A percentile compares a stretch with the other conserved stretches of the same genome.
These are phyloP conservation scores for Liodrosophila aerea DNA, from an alignment of 2,888 invertebrate species.

Conservation along the genomic window DNA sequence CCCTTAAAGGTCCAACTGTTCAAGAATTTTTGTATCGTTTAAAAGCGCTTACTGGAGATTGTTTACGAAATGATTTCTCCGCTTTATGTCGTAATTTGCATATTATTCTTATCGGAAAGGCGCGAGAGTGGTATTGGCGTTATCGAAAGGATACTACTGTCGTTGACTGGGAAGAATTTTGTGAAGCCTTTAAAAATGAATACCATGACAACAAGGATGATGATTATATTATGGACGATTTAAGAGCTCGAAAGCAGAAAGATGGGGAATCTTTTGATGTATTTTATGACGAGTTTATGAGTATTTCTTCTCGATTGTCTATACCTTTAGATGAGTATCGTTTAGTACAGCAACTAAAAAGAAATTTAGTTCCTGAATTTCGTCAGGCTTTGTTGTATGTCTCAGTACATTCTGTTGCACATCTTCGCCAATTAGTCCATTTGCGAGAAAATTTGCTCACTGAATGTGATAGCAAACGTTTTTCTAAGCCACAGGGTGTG, in stretches of 20 bases:
- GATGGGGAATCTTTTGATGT: neutral
- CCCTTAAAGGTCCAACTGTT: neutral
- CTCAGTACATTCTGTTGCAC: neutral
- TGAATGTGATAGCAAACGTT: neutral
- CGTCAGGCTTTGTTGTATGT: neutral
- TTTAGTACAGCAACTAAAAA: neutral
- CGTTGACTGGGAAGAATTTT: neutral
- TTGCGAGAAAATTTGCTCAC: neutral
- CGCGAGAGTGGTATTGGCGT: neutral
- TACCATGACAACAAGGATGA: neutral
- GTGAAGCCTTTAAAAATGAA: neutral
- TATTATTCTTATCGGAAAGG: neutral
- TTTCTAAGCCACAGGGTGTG: neutral
- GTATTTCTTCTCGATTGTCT: too few relatives aligned
- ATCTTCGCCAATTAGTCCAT: neutral
- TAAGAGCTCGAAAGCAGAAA: slow-evolving; percentile 1
- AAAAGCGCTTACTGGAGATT: neutral
- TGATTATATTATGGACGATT: neutral
- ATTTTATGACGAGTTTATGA: slow-evolving; percentile 1
- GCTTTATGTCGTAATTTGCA: neutral
- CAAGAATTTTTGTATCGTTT: neutral
- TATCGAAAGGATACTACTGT: neutral
- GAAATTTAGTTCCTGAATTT: neutral
- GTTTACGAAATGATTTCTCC: neutral
- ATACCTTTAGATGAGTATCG: too few relatives aligned